Base-by-base conservation (phyloP, 2,888 invertebrate genomes). In the Boloria selene region DNA sequence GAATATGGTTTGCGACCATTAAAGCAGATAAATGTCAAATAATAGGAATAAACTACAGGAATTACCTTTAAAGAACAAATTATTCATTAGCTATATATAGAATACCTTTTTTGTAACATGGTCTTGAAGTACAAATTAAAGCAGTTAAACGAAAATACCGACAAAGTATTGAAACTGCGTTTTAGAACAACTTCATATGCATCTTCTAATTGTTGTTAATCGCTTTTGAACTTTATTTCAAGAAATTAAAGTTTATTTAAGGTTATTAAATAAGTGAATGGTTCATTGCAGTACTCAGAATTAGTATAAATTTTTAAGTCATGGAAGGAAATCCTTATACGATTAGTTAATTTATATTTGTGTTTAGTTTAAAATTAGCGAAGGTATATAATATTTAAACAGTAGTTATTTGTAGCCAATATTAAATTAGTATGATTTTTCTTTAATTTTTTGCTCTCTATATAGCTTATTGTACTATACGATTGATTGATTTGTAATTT, bases 141-240 rank as follows among this genome's bases (percentile, higher is more conserved):
- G 55, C 44, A 51, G 22, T 26, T 51, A 50, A 51, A 31, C 44
- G 44, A 58, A 64, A 63, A 56, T 51, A 56, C 63, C 56, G 63
- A 56, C 63, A 63, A 55, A 55, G 14, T 63, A 38, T 42, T 56
- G 55, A 49, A 63, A 64, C 17, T 56, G 42, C 54, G 22, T 49
- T 42, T 55, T 44, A 31, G 50, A 44, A 26, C 56, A 51, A 56
- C 63, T 64, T 56, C 56, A 51, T 38, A 64, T 51, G 31, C 56
- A 64, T 64, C 56, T 64, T 56, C 42, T 55, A 56, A 56, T 56
- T 50, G n/a, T 18, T 17, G 22, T 51, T 6, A 31, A 14, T 49
- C 45, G 47, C 38, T 45, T 44, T 26, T 53, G 1, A 38, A 64
- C 64, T 49, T 60, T 64, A 60, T 49, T 53, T 10, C 18, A 22